Base-by-base conservation (phyloP, 1,140 invertebrate genomes). In the Drosophila sechellia region DNA sequence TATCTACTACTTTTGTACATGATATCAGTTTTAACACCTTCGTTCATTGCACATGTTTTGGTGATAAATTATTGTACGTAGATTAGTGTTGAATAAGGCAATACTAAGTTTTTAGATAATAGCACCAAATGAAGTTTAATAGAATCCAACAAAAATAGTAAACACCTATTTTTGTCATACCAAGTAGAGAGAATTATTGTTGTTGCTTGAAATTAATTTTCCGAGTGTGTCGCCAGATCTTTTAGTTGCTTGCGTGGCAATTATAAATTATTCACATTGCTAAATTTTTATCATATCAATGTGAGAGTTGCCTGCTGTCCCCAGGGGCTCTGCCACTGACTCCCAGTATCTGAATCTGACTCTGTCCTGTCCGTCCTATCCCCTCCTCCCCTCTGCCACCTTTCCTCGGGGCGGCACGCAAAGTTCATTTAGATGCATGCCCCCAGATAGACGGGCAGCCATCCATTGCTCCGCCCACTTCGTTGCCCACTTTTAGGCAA, bases 391-490 rank as follows among this genome's bases (percentile, higher is more conserved):
- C 25, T 10, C 5, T 34, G 2, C 20, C 20, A 22, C 4, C 45
- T 48, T 27, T n/a, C 6, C 31, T 31, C 6, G 6, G 45, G 35
- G 39, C 59, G 55, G 42, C 84, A 90, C 81, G 87, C 81, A 83
- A 87, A 73, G 61, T 70, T 87, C 66, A 90, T 90, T 90, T 80
- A 90, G 87, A 90, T 90, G 87, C 81, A 90, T 80, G 86, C 72
- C 48, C 68, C 64, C 27, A 69, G 87, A 90, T 90, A 90, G 56
- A 57, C 63, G 25, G 64, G 35, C 17, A 52, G 60, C 64, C 60
- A 68, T 68, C 31, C 64, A 65, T 68, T 68, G 59, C 25, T 34
- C 46, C 34, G 49, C 35, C 72, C 69, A 64, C 64, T 17, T 25
- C 15, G 64, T 63, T 81, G 81, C 75, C 75, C 81, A 87, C 83